Percentiles rank a stretch among this genome's conserved stretches.
Evolutionary conservation across 2,113 vertebrate genomes (phyloP).

Genomic region (Sturnus vulgaris): DNA sequence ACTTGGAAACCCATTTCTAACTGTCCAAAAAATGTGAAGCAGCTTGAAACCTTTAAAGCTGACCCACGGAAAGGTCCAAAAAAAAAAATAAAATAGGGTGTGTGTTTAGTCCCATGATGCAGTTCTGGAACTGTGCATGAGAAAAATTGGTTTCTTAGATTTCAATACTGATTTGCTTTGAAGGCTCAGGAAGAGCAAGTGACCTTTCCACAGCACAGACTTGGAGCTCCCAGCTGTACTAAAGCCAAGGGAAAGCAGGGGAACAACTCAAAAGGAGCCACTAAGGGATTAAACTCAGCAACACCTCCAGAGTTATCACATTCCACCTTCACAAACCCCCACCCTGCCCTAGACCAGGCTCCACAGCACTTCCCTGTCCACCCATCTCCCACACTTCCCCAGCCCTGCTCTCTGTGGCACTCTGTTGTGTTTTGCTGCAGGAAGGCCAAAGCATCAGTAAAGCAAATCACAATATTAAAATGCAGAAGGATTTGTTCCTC

Average conservation of each 20-base stretch:
- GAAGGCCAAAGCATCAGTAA: not conserved
- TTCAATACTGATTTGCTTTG: not conserved
- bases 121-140: not conserved
- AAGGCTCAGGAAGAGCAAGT: not conserved
- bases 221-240: not conserved
- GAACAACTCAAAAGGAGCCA: not conserved
- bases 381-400: not conserved
- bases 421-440: accelerated
- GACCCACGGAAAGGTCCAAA: not conserved
- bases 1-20: not conserved
- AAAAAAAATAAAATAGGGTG: too few species aligned
- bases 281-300: not conserved
- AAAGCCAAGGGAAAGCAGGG: not conserved
- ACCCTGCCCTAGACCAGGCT: not conserved
- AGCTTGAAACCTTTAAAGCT: not conserved
- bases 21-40: not conserved
- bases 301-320: not conserved
- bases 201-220: not conserved
- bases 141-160: not conserved
- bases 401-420: not conserved
- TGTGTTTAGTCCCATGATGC: not conserved
- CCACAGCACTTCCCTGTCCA: not conserved
- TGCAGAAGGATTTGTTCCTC: not conserved
- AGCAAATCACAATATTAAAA: not conserved
- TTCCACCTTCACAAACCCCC: not conserved